Evolutionary conservation across 2,797 vertebrate genomes (phyloP).

Genomic region (Pipistrellus nathusii): DNA sequence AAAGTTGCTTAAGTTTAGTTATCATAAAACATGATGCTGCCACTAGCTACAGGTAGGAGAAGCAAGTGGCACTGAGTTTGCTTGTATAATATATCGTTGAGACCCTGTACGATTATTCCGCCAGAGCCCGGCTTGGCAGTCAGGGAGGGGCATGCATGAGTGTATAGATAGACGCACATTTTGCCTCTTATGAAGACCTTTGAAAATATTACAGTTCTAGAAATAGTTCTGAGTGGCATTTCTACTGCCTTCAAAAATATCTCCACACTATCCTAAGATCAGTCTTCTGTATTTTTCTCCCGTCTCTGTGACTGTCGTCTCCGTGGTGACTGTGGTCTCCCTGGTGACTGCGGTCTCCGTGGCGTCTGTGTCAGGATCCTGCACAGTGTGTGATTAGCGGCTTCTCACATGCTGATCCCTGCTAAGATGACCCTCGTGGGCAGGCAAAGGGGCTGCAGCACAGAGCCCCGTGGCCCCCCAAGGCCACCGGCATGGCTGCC

Average conservation of each 20-base stretch:
- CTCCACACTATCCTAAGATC: accelerated
- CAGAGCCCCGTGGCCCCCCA: background rate
- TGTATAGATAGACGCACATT: accelerated
- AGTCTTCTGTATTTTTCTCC: background rate
- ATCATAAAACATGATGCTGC: background rate
- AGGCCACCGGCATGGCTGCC: background rate
- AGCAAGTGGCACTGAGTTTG: background rate
- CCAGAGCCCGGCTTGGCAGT: background rate
- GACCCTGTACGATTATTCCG: background rate
- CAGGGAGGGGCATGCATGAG: too few species aligned
- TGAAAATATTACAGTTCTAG: background rate
- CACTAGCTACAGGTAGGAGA: too few species aligned
- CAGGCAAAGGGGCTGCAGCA: background rate
- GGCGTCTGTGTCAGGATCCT: accelerated
- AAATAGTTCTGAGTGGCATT: background rate
- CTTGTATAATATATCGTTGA: accelerated
- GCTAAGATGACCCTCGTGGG: background rate
- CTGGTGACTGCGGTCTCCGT: too few species aligned
- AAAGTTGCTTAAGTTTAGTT: background rate
- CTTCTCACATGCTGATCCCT: accelerated
- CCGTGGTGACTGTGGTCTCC: background rate
- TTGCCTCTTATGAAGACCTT: background rate
- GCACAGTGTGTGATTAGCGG: accelerated
- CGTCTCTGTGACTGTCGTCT: accelerated
- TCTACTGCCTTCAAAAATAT: background rate